These are phyloP conservation scores for Percopsis transmontana DNA, from an alignment of 2,113 vertebrate genomes.

Conservation along the genomic window DNA sequence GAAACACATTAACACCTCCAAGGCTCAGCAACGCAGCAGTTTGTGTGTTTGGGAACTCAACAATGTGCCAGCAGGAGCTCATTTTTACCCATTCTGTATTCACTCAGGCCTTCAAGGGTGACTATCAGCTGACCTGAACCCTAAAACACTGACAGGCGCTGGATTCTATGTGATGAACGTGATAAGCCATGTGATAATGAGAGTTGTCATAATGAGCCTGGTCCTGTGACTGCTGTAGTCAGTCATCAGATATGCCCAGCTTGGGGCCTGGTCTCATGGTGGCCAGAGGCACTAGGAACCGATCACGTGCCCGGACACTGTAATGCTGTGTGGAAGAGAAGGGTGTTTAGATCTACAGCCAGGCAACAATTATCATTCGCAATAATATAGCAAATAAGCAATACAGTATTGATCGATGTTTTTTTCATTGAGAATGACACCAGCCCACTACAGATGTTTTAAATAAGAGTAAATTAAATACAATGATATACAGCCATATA, in stretches of 20 bases:
- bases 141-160: conserved; percentile 45
- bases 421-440: no score
- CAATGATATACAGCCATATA: no score
- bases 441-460: no score
- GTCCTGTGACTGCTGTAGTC: conserved; percentile 61
- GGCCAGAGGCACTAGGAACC: conserved; percentile 42
- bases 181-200: conserved; percentile 49
- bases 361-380: no score
- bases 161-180: conserved; percentile 54
- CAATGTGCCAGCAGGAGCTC: conserved; percentile 28
- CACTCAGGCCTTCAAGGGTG: conserved; percentile 19
- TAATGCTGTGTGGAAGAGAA: conserved; percentile 6
- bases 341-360: neutral
- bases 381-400: no score
- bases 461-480: no score
- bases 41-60: conserved; percentile 25
- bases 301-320: conserved; percentile 53
- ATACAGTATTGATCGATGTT: no score
- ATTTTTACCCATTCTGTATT: conserved; percentile 31
- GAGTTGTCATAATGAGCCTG: conserved; percentile 39
- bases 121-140: conserved; percentile 57
- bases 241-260: conserved; percentile 50
- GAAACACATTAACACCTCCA: conserved; percentile 67
- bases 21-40: conserved; percentile 25
- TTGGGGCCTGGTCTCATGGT: conserved; percentile 29